Conservation (phyloP, 2,888 invertebrate species). For the Ophion obscuratus region DNA sequence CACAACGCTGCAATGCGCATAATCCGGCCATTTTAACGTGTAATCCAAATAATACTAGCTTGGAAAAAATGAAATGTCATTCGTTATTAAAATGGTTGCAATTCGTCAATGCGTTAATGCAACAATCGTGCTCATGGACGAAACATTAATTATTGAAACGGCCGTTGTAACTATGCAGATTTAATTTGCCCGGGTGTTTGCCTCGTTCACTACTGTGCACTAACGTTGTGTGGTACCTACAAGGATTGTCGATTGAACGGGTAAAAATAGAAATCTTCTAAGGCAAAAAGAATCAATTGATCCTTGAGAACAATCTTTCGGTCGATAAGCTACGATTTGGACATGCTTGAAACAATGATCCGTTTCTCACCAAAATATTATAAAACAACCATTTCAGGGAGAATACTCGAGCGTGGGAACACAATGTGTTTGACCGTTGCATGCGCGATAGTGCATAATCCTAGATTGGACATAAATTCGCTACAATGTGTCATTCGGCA, state of each 20-base stretch:
- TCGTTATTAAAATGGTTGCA: too few species aligned
- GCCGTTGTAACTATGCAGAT: conserved; percentile 2
- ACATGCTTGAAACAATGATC: background rate
- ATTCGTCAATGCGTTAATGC: conserved; percentile 72
- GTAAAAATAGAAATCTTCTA: background rate
- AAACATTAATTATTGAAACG: conserved; percentile 71
- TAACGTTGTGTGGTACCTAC: too few species aligned
- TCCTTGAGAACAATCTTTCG: background rate
- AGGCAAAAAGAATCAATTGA: background rate
- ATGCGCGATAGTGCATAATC: conserved; percentile 1
- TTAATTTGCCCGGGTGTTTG: background rate
- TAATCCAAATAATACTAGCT: conserved; percentile 47
- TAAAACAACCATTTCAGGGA: too few species aligned
- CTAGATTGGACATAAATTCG: conserved; percentile 19
- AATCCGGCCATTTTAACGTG: conserved; percentile 71
- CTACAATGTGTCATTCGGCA: conserved; percentile 34
- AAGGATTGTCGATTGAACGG: too few species aligned
- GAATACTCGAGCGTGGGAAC: too few species aligned
- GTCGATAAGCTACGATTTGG: background rate
- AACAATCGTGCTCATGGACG: conserved; percentile 71
- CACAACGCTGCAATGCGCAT: conserved; percentile 64
- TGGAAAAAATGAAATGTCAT: too few species aligned
- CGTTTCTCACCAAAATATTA: background rate
- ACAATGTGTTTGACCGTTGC: background rate
- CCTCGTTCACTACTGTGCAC: background rate